Evolutionary conservation across 1,140 invertebrate genomes (phyloP).

Genomic region (Panonychus citri): DNA sequence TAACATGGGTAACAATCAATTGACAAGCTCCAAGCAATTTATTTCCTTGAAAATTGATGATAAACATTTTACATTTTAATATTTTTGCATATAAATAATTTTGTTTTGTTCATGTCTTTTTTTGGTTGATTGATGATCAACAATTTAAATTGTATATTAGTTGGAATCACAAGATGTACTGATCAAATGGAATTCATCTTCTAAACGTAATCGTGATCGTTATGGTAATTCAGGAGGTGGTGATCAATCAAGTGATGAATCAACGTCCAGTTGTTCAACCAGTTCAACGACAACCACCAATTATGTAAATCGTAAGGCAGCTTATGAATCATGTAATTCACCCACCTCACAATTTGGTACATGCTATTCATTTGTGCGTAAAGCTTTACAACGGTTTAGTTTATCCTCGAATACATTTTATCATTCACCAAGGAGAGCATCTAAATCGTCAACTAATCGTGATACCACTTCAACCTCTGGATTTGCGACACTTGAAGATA

Average conservation of each 20-base stretch:
- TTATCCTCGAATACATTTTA: background rate
- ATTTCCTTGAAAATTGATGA: too few species aligned
- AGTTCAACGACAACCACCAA: background rate
- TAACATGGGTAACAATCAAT: too few species aligned
- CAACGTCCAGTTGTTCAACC: background rate
- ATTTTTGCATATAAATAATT: too few species aligned
- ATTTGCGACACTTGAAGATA: constrained; percentile 24
- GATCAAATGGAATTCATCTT: constrained; percentile 71
- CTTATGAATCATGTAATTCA: constrained; percentile 9
- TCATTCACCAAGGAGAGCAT: background rate
- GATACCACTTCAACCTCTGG: constrained; percentile 1
- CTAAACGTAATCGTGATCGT: constrained; percentile 22
- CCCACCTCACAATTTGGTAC: constrained; percentile 52
- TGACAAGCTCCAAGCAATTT: too few species aligned
- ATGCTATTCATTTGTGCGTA: constrained; percentile 72
- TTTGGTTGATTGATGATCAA: too few species aligned
- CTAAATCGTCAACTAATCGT: background rate
- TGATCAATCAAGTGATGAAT: constrained; percentile 23
- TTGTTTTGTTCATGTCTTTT: too few species aligned
- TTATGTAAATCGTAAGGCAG: constrained; percentile 1
- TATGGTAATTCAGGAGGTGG: background rate
- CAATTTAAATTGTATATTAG: too few species aligned
- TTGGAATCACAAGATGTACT: constrained; percentile 79
- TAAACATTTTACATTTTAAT: too few species aligned
- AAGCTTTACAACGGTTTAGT: constrained; percentile 40